Conservation (phyloP, 2,113 vertebrate species). For the Aix galericulata region DNA sequence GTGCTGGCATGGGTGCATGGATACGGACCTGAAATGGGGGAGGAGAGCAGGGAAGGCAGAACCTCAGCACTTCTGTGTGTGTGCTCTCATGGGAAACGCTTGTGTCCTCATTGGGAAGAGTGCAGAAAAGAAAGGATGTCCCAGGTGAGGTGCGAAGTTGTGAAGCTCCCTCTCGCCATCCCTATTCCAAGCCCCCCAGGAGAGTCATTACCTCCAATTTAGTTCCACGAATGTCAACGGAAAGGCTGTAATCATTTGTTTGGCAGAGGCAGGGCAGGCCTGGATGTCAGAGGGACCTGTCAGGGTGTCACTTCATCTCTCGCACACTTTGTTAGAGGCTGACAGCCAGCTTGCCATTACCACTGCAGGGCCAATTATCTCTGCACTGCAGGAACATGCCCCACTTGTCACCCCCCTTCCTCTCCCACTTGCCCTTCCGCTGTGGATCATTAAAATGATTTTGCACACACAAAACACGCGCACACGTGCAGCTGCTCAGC, state of each 20-base stretch:
- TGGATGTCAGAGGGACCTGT: not conserved
- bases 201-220: constrained; percentile 45
- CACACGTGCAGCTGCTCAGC: not conserved
- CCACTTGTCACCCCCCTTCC: not conserved
- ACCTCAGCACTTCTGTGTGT: rapidly evolving
- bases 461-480: not conserved
- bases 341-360: not conserved
- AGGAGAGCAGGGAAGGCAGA: not conserved
- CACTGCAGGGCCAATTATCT: constrained; percentile 62
- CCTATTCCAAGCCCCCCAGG: not conserved
- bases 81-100: not conserved
- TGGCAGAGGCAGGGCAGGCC: not conserved
- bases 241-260: not conserved
- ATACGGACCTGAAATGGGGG: rapidly evolving
- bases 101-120: not conserved
- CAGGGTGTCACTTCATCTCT: constrained; percentile 35
- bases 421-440: not conserved
- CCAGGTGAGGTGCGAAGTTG: not conserved
- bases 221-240: constrained; percentile 26
- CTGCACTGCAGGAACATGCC: not conserved
- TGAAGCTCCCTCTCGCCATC: not conserved
- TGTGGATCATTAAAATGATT: constrained; percentile 10
- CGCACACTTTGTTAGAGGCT: not conserved
- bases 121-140: not conserved
- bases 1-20: not conserved